Base-by-base conservation (phyloP, 1,140 invertebrate genomes). In the Zaprionus lachaisei region DNA sequence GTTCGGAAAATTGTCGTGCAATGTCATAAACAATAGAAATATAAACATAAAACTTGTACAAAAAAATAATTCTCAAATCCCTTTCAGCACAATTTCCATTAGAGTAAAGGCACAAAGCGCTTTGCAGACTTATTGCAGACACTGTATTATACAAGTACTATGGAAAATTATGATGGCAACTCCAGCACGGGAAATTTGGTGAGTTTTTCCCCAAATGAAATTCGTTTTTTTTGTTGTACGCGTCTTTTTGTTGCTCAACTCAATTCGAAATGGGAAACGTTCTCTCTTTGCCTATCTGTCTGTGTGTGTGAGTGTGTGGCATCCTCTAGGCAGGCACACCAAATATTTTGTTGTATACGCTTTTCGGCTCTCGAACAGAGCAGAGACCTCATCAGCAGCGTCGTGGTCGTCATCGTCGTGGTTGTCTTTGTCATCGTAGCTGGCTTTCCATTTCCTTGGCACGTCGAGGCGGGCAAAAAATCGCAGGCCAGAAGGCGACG, bases 331-430 rank as follows among this genome's bases (percentile, higher is more conserved):
- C 79, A 66, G 67, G 77, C 72, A 66, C 68, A 81, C 73, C 54
- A 77, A 90, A 80, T 82, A 90, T 82, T 77, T 85, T 90, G 90
- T 86, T 89, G 90, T 90, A 89, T 82, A 89, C 85, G 85, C 79
- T 89, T 89, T 89, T 89, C 79, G 85, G 79, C 79, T 90, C 75
- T 85, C 85, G 85, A 89, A 72, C 86, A 75, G 85, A 79, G 85
- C 75, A 24, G 47, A 51, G 76, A 90, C 82, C 41, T 20, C 41
- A 47, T 47, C 41, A n/a, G n/a, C 41, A 47, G n/a, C 28, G 41
- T 44, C 15, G 6, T 44, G 1, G 41, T 44, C 41, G 41, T 47
- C 41, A n/a, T 47, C 41, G 41, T 47, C 41, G 41, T 47, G 4
- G 41, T 47, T 15, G 38, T 41, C 15, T 85, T 90, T 77, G 84